Percentiles rank a stretch among this genome's conserved stretches.
Conservation (phyloP, 30 jellyfish, hydroid and myxozoan species). For the Hydra vulgaris region DNA sequence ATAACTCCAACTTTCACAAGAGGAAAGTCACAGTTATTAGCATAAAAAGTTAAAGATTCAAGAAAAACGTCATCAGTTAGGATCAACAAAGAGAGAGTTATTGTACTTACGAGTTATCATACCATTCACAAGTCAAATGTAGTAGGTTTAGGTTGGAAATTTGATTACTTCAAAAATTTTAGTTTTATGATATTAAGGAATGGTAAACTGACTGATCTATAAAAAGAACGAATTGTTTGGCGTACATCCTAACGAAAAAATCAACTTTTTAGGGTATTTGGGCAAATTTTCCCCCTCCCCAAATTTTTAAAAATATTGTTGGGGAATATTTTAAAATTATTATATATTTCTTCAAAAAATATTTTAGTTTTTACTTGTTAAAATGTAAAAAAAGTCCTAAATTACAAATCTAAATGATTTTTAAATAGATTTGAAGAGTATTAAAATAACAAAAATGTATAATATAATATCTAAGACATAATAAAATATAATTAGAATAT, state of each 20-base stretch:
- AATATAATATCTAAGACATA: background rate
- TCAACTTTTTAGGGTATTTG: background rate
- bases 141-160: background rate
- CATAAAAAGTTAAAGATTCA: too few species aligned
- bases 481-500: background rate
- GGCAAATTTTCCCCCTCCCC: background rate
- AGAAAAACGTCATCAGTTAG: too few species aligned
- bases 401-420: background rate
- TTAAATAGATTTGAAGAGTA: background rate
- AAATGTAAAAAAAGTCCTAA: background rate
- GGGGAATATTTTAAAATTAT: background rate
- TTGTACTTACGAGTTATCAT: too few species aligned
- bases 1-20: too few species aligned
- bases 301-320: too few species aligned
- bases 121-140: background rate
- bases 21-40: too few species aligned
- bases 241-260: background rate
- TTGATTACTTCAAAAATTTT: background rate
- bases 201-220: background rate
- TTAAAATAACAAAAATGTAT: background rate
- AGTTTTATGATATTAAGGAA: background rate
- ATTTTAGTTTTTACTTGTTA: background rate
- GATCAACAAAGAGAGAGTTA: too few species aligned
- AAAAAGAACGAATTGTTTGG: background rate
- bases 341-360: background rate